A percentile compares a stretch with the other conserved stretches of the same genome.
Evolutionary conservation across 2,113 vertebrate genomes (phyloP).

Genomic region (Sturnus vulgaris): DNA sequence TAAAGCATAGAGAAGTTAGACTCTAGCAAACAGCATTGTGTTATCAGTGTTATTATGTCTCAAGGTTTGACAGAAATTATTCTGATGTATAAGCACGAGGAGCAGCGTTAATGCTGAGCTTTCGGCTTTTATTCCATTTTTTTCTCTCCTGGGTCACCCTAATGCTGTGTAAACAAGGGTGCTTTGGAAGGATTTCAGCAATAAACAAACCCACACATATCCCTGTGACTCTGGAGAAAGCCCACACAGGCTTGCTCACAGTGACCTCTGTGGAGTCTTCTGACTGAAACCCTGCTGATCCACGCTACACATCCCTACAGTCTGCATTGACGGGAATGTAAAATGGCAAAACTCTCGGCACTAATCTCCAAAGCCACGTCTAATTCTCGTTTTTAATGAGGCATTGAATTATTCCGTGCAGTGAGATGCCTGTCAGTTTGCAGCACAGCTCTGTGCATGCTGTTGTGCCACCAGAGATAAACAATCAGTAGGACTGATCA

Average conservation of each 20-base stretch:
- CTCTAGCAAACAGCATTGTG: not conserved
- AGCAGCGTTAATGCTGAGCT: not conserved
- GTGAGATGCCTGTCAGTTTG: conserved; percentile 4
- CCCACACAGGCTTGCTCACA: not conserved
- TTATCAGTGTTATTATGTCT: not conserved
- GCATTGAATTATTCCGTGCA: conserved; percentile 52
- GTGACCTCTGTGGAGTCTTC: not conserved
- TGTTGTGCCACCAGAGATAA: conserved; percentile 54
- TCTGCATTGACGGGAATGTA: not conserved
- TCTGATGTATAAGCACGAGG: not conserved
- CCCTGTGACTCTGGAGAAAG: not conserved
- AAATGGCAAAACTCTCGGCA: conserved; percentile 9
- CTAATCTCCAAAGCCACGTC: conserved; percentile 29
- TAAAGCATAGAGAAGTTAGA: not conserved
- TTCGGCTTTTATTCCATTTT: not conserved
- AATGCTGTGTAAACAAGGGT: not conserved
- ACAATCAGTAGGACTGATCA: conserved; percentile 54
- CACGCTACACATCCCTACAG: not conserved
- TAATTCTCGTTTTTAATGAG: conserved; percentile 53
- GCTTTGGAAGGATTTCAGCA: conserved; percentile 7
- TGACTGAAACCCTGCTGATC: not conserved
- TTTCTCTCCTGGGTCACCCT: not conserved
- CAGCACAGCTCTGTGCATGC: not conserved
- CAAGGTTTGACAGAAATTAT: not conserved
- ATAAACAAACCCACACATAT: not conserved